Evolutionary conservation across 2,888 invertebrate species (phyloP), one percentile per base, ranked within the genome.

Genomic region (Protophormia terraenovae): DNA sequence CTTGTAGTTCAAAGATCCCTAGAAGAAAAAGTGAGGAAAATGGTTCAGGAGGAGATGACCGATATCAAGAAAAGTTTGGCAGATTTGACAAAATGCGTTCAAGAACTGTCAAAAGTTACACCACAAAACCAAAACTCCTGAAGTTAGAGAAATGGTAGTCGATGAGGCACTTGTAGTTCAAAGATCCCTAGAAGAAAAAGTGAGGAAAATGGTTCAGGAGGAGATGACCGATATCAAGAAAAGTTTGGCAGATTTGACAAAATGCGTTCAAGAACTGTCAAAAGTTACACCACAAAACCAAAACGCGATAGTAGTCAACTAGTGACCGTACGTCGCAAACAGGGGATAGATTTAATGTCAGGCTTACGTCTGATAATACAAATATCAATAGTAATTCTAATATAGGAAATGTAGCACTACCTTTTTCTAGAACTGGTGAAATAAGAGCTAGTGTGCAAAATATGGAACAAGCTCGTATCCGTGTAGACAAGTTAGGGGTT

Each of bases 401-500:
- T 19, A 8, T 0, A 5, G 47, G 47, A 19, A 47, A 47, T 2
- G 19, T 19, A 6, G 47, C 47, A 3, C 6, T 19, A 6, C 19
- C 47, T 3, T 19, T 2, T 47, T 19, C n/a, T n/a, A n/a, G n/a
- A 16, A 7, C 3, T 16, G 7, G 2, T 19, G 2, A n/a, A n/a
- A n/a, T 19, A 19, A 1, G 19, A 19, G 2, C 5, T 19, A 19
- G 47, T n/a, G 19, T 19, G 8, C 55, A 27, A 67, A 29, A 50
- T 32, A 19, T 4, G 0, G 67, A 67, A 32, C 50, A 32, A 50
- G 16, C 29, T 4, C 41, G 38, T 3, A 47, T 72, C 8, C 47
- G 73, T n/a, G 29, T 78, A 1, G 83, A 83, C 10, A 72, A 60
- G 22, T 58, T 55, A 29, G 83, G 78, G 0, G 14, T 73, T 3